These are phyloP conservation scores for Anisognathus igniventris DNA, from an alignment of 2,797 vertebrate species.

Conservation along the genomic window DNA sequence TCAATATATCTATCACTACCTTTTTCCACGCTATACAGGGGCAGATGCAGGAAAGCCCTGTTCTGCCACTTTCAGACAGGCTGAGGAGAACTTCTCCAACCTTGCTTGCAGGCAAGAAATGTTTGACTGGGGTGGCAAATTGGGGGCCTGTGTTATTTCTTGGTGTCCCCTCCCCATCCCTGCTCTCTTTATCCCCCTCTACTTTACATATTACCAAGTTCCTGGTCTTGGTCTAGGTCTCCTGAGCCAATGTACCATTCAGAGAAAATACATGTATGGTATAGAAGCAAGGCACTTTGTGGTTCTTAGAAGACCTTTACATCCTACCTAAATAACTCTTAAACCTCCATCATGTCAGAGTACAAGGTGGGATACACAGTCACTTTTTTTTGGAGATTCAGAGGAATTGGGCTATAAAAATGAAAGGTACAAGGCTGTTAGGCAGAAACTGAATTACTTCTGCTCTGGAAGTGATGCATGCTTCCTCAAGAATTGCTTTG, in stretches of 20 bases:
- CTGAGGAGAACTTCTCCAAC: not conserved
- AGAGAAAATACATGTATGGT: not conserved
- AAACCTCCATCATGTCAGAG: not conserved
- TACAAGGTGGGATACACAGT: not conserved
- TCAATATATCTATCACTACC: fast-evolving
- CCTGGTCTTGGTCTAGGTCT: not conserved
- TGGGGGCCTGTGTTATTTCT: not conserved
- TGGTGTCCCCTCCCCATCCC: not conserved
- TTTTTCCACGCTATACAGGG: not conserved
- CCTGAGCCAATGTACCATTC: not conserved
- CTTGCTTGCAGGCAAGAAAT: not conserved
- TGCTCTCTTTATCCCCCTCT: not conserved
- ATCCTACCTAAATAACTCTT: not conserved
- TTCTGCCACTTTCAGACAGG: not conserved
- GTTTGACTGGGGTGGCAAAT: not conserved
- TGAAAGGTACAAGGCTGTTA: not conserved
- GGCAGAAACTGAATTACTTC: conserved; percentile 5
- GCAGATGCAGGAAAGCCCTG: not conserved
- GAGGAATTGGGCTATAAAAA: not conserved
- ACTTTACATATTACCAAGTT: not conserved
- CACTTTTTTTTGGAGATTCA: not conserved
- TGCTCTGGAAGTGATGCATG: not conserved
- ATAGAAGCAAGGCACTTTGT: not conserved
- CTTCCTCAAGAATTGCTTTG: not conserved
- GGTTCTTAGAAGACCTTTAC: conserved; percentile 40